phyloP scores from a whole-genome alignment of 1,140 invertebrate species.

The Pristionchus pacificus region DNA sequence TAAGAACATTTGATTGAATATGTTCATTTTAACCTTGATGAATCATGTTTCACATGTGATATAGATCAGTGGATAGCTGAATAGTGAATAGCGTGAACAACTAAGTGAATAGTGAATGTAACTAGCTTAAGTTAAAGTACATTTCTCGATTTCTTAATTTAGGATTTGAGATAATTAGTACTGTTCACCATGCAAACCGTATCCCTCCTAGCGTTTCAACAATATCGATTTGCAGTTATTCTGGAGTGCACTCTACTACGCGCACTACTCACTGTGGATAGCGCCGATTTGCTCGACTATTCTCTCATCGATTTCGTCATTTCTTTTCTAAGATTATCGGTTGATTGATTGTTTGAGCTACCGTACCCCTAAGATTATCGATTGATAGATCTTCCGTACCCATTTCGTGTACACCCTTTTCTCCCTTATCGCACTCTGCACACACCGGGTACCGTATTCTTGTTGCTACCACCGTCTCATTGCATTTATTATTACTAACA shows the following conservation, averaged over 20 bases:
- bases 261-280: slow-evolving; percentile 44
- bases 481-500: slow-evolving; percentile 2
- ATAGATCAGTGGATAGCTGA: too few relatives aligned
- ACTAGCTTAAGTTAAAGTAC: too few relatives aligned
- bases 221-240: slow-evolving; percentile 50
- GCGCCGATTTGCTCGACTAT: slow-evolving; percentile 5
- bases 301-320: slow-evolving; percentile 10
- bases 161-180: too few relatives aligned
- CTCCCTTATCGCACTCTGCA: not conserved
- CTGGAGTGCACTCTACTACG: slow-evolving; percentile 46
- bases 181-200: too few relatives aligned
- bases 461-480: slow-evolving; percentile 10
- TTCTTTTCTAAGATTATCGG: slow-evolving; percentile 1
- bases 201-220: too few relatives aligned
- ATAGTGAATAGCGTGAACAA: too few relatives aligned
- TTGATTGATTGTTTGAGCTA: not conserved
- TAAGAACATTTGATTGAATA: too few relatives aligned
- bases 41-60: too few relatives aligned
- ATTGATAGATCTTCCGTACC: not conserved
- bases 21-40: too few relatives aligned
- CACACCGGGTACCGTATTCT: slow-evolving; percentile 10
- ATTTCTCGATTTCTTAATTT: too few relatives aligned
- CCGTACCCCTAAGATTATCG: slow-evolving; percentile 8
- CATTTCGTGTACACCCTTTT: slow-evolving; percentile 12
- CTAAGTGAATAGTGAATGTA: too few relatives aligned